phyloP scores from a whole-genome alignment of 2,797 vertebrate species.

The Characodon lateralis region DNA sequence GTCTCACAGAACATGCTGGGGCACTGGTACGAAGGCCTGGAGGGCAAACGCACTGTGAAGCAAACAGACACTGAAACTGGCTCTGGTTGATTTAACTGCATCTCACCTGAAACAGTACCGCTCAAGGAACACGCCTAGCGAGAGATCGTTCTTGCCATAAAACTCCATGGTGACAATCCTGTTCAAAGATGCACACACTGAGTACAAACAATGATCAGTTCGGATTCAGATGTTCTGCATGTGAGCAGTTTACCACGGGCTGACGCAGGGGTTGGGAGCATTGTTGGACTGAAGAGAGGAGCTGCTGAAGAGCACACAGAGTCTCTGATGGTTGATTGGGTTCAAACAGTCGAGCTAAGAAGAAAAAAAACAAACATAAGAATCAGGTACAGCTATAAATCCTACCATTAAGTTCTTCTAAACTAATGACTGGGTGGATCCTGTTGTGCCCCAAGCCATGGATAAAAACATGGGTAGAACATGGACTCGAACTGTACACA shows the following conservation, averaged over 20 bases:
- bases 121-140: conserved; percentile 95
- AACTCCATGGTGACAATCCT: conserved; percentile 99
- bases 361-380: neutral
- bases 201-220: neutral
- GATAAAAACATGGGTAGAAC: too few species aligned
- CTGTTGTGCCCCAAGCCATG: too few species aligned
- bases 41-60: neutral
- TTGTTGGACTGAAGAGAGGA: conserved; percentile 95
- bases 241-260: conserved; percentile 87
- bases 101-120: conserved; percentile 95
- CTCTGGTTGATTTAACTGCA: neutral
- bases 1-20: conserved; percentile 98
- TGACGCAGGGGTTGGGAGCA: conserved; percentile 96
- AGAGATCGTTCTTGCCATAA: conserved; percentile 98
- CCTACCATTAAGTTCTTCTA: neutral
- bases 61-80: too few species aligned
- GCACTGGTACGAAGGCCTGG: conserved; percentile 95
- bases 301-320: conserved; percentile 98
- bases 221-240: neutral
- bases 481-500: too few species aligned
- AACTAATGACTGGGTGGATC: neutral
- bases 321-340: conserved; percentile 92
- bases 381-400: neutral
- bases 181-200: conserved; percentile 18
- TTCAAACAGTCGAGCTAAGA: conserved; percentile 93